Evolutionary conservation across 2,797 vertebrate genomes (phyloP).

Genomic region (Labroides dimidiatus): DNA sequence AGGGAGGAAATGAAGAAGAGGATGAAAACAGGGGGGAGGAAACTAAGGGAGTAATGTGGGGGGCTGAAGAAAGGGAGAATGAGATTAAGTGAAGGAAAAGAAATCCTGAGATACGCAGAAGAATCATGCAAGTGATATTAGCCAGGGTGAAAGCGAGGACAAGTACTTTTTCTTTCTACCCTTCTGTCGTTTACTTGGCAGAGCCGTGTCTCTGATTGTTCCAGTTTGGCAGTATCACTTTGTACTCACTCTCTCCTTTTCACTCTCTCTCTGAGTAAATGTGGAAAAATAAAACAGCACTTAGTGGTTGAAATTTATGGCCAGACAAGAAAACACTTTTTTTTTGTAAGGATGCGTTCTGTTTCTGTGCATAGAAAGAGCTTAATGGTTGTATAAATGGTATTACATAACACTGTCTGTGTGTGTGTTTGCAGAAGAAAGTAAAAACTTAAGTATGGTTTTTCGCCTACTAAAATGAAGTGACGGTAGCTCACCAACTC

Average conservation of each 20-base stretch:
- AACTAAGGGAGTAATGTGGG: constrained; percentile 27
- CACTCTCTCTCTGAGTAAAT: constrained; percentile 63
- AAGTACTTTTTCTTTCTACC: constrained; percentile 74
- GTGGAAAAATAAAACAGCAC: constrained; percentile 70
- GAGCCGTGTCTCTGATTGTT: constrained; percentile 69
- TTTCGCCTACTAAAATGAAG: not conserved
- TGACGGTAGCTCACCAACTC: not conserved
- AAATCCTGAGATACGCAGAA: constrained; percentile 57
- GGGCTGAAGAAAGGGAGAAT: constrained; percentile 35
- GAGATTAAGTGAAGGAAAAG: constrained; percentile 59
- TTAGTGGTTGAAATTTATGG: constrained; percentile 62
- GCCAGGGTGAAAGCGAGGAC: constrained; percentile 80
- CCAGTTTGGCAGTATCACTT: constrained; percentile 76
- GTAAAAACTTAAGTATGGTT: not conserved
- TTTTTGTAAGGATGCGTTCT: constrained; percentile 7
- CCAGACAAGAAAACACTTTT: constrained; percentile 38
- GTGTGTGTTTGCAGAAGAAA: not conserved
- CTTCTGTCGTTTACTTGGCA: constrained; percentile 79
- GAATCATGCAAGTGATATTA: constrained; percentile 69
- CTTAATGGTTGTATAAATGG: constrained; percentile 3
- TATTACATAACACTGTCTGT: constrained; percentile 20
- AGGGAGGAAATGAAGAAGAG: constrained; percentile 21
- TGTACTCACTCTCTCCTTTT: constrained; percentile 68
- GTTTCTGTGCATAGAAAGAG: constrained; percentile 25
- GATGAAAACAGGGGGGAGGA: constrained; percentile 30